Conservation (phyloP, 2,888 invertebrate species). For the Heterodera filipjevi region DNA sequence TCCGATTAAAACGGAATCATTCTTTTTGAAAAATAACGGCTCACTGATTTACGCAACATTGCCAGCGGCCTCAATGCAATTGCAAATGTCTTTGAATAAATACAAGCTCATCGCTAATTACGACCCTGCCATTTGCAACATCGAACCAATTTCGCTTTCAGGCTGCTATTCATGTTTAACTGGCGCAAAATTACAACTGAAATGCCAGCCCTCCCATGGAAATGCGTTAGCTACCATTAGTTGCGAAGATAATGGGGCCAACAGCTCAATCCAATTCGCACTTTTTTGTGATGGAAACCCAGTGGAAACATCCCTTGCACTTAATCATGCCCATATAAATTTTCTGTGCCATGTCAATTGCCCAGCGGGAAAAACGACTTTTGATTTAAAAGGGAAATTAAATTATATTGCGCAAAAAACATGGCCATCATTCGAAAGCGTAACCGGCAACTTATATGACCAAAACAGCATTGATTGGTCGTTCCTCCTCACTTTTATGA, state of each 20-base stretch:
- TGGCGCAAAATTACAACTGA: background rate
- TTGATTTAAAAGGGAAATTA: background rate
- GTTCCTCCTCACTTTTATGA: background rate
- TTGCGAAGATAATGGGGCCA: background rate
- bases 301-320: background rate
- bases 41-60: background rate
- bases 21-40: background rate
- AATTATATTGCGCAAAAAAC: constrained; percentile 6
- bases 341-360: background rate
- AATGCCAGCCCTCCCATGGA: background rate
- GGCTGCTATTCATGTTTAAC: background rate
- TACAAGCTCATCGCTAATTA: background rate
- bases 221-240: background rate
- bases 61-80: background rate
- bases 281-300: background rate
- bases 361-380: background rate
- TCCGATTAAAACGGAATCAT: background rate
- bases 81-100: constrained; percentile 5
- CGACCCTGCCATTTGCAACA: background rate
- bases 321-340: background rate
- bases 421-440: background rate
- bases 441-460: background rate
- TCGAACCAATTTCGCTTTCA: background rate
- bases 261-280: constrained; percentile 1
- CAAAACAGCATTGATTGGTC: background rate